Evolutionary conservation across 2,797 vertebrate species (phyloP).

Genomic region (Busarellus nigricollis): DNA sequence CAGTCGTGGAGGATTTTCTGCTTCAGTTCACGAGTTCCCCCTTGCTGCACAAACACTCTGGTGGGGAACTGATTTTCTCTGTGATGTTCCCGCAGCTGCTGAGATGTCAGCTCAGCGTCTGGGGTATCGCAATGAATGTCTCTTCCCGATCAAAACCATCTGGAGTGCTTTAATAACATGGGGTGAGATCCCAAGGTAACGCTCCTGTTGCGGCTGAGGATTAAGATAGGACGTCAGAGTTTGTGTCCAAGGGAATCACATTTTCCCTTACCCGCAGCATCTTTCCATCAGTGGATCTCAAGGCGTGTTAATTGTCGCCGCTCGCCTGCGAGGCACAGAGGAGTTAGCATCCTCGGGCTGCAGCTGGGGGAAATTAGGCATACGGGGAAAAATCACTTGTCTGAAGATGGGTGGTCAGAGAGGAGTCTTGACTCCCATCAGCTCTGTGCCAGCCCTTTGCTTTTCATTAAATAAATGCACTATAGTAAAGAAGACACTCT

Average conservation of each 20-base stretch:
- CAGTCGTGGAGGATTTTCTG: constrained; percentile 44
- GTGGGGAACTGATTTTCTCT: constrained; percentile 57
- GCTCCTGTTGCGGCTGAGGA: neutral
- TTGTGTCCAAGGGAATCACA: neutral
- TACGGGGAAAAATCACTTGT: neutral
- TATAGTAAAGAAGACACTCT: neutral
- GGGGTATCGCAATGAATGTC: neutral
- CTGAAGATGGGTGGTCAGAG: neutral
- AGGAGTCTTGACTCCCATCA: neutral
- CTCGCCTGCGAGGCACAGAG: neutral
- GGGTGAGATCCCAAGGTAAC: neutral
- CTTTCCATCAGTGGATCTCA: neutral
- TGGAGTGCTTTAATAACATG: constrained; percentile 36
- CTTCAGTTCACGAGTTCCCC: constrained; percentile 43
- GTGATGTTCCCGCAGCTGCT: constrained; percentile 6
- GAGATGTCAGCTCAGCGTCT: constrained; percentile 30
- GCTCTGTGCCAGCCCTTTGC: neutral
- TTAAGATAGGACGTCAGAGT: neutral
- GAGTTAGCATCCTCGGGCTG: neutral
- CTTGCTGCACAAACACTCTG: constrained; percentile 49
- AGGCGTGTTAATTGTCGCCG: neutral
- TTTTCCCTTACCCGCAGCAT: neutral
- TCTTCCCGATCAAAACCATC: constrained; percentile 47
- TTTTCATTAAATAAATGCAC: neutral
- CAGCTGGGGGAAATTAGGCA: neutral